phyloP scores from a whole-genome alignment of 2,797 vertebrate genomes.

The Luscinia luscinia region DNA sequence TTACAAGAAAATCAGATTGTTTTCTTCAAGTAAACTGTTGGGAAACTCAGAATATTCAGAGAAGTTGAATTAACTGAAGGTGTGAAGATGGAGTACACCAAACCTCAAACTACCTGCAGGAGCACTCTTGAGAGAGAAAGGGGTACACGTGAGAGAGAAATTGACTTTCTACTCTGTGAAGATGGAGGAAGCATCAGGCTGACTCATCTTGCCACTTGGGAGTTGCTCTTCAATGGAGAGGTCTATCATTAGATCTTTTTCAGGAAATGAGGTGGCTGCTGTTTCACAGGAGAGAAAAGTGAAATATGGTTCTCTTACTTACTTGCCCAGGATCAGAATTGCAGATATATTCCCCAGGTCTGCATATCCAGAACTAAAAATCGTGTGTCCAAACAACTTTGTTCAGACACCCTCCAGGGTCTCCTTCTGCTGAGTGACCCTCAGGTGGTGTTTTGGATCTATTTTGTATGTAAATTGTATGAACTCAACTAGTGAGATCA shows the following conservation, averaged over 20 bases:
- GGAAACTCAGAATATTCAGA: background rate
- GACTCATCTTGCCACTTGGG: background rate
- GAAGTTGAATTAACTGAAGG: background rate
- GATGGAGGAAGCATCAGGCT: background rate
- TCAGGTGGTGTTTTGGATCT: background rate
- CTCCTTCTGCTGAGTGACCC: background rate
- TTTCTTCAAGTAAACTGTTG: background rate
- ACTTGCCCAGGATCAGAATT: background rate
- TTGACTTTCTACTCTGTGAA: background rate
- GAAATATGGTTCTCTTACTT: background rate
- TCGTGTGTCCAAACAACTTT: background rate
- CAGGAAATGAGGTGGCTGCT: background rate
- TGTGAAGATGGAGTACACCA: background rate
- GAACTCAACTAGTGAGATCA: background rate
- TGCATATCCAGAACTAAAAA: background rate
- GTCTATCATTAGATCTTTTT: background rate
- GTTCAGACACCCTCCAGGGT: background rate
- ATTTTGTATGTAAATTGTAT: fast-evolving
- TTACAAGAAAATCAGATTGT: background rate
- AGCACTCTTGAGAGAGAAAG: background rate
- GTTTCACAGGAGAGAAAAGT: background rate
- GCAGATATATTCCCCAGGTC: background rate
- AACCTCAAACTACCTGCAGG: background rate
- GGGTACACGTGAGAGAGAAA: background rate
- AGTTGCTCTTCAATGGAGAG: background rate